phyloP scores from a whole-genome alignment of 2,888 invertebrate genomes.

The Suillia variegata region DNA sequence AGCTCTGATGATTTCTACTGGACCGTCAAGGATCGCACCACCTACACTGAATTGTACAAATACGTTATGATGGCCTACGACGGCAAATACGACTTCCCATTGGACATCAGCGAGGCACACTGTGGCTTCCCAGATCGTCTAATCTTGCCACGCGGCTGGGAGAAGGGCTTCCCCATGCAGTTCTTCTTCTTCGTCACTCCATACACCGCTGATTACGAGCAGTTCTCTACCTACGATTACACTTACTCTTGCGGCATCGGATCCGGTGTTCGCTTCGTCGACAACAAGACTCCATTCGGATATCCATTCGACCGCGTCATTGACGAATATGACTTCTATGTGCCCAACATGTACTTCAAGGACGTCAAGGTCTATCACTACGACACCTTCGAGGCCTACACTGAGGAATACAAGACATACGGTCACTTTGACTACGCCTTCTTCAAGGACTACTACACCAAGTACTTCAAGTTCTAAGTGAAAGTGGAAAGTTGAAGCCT shows the following conservation, averaged over 20 bases:
- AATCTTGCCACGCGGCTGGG: slow-evolving; percentile 68
- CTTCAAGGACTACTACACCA: slow-evolving; percentile 44
- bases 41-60: slow-evolving; percentile 61
- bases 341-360: slow-evolving; percentile 72
- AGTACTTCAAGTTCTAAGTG: slow-evolving; percentile 36
- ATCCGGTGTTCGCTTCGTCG: slow-evolving; percentile 65
- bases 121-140: slow-evolving; percentile 69
- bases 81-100: slow-evolving; percentile 59
- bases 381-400: slow-evolving; percentile 57
- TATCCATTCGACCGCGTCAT: slow-evolving; percentile 77
- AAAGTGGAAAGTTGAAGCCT: neutral
- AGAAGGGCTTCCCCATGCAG: slow-evolving; percentile 69
- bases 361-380: slow-evolving; percentile 71
- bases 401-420: slow-evolving; percentile 41
- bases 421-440: slow-evolving; percentile 50
- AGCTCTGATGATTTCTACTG: slow-evolving; percentile 49
- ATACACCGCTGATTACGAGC: slow-evolving; percentile 49
- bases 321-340: slow-evolving; percentile 66
- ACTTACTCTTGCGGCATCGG: slow-evolving; percentile 64
- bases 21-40: slow-evolving; percentile 66
- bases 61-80: slow-evolving; percentile 62
- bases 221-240: slow-evolving; percentile 61
- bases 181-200: slow-evolving; percentile 67
- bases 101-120: slow-evolving; percentile 62
- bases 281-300: slow-evolving; percentile 70